Base-by-base conservation (phyloP, 2,797 vertebrate genomes). In the Esox masquinongy region DNA sequence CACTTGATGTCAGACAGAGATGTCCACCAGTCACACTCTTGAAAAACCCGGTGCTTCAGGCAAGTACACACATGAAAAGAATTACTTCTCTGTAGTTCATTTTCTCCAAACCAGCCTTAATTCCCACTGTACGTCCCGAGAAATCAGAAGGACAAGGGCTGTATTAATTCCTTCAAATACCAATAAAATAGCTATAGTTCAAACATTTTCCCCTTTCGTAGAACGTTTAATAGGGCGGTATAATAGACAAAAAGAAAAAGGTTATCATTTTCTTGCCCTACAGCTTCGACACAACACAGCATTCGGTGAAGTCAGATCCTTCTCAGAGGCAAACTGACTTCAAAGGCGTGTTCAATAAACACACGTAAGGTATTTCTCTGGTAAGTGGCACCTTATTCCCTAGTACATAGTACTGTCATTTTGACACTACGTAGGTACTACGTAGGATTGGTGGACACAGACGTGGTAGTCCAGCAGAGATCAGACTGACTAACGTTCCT, bases 1-100 rank as follows among this genome's bases (percentile, higher is more conserved):
- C 24, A 51, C 24, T 24, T 31, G 47, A 70, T 51, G 15, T 24
- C 69, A n/a, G 51, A 16, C 12, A 22, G 7, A 69, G n/a, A 11
- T 19, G 56, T 51, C 53, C 67, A 70, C 61, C 53, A 59, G 51
- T 39, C 49, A 59, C 26, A 64, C 43, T 36, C 74, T 67, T 43
- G 34, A 68, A 56, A 50, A 50, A 24, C 24, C 47, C 5, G 11
- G n/a, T 22, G 71, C 71, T 36, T 2, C 19, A 2, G 53, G 53
- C n/a, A 22, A 9, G n/a, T 56, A n/a, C 2, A n/a, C 2, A 56
- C n/a, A 56, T 56, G 2, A 7, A 22, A 56, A 7, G 8, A 3
- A 56, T 11, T 5, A 22, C n/a, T 11, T 22, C 5, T 22, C 53
- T 56, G 19, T 56, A 22, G 53, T 8, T 34, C 6, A 51, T 71